Conservation (phyloP, 1,140 invertebrate species). For the Caenorhabditis briggsae region DNA sequence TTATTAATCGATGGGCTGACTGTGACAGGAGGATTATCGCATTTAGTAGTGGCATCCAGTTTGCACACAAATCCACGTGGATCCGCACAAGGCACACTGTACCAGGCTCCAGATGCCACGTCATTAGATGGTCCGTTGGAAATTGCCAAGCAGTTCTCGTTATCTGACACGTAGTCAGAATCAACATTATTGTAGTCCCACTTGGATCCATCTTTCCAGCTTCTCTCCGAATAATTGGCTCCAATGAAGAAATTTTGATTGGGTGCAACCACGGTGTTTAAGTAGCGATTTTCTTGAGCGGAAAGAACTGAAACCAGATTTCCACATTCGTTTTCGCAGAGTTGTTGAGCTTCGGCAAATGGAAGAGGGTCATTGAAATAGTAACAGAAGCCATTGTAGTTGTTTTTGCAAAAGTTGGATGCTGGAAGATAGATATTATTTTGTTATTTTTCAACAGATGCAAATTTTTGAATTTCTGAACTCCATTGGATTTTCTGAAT, state of each 20-base stretch:
- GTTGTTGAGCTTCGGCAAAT: neutral
- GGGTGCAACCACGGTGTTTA: neutral
- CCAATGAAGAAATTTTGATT: neutral
- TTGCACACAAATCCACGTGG: neutral
- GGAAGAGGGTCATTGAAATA: neutral
- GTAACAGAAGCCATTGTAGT: constrained; percentile 2
- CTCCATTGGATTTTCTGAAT: no score
- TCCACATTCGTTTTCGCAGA: neutral
- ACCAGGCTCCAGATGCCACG: neutral
- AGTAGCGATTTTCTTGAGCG: neutral
- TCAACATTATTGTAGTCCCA: neutral
- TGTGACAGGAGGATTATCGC: neutral
- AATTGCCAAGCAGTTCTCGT: neutral
- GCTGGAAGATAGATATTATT: no score
- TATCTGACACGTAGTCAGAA: no score
- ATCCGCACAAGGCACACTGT: neutral
- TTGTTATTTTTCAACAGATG: no score
- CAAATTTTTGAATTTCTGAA: no score
- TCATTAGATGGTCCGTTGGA: no score
- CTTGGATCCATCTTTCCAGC: neutral
- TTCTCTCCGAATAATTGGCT: neutral
- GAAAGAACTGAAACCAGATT: neutral
- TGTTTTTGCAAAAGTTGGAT: neutral
- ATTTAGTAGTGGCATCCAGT: neutral
- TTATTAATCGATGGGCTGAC: neutral